Conservation (phyloP, 2,888 invertebrate species). For the Parnassius mnemosyne region DNA sequence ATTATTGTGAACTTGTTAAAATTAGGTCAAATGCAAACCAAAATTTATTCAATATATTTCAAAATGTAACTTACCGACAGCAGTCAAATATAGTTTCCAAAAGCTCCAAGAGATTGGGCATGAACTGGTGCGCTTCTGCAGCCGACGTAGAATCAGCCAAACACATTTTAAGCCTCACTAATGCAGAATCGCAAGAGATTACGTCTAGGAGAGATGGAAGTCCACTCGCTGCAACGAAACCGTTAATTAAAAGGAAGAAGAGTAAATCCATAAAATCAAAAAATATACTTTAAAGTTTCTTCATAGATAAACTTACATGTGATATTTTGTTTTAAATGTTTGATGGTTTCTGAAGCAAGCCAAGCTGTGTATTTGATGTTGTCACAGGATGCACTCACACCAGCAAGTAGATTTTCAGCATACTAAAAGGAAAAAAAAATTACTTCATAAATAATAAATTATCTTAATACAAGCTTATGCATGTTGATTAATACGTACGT, state of each 20-base stretch:
- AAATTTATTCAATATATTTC: too few relatives aligned
- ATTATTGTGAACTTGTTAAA: too few relatives aligned
- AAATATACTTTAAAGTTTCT: not conserved
- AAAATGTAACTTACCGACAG: conserved; percentile 66
- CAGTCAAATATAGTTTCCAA: conserved; percentile 83
- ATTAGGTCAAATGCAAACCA: too few relatives aligned
- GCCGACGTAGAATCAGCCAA: conserved; percentile 66
- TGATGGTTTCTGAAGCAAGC: conserved; percentile 72
- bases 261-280: not conserved
- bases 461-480: too few relatives aligned
- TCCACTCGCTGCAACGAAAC: conserved; percentile 53
- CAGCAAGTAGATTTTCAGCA: conserved; percentile 85
- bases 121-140: conserved; percentile 80
- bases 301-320: conserved; percentile 47
- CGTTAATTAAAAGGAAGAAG: too few relatives aligned
- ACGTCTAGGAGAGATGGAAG: conserved; percentile 87
- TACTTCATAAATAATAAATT: too few relatives aligned
- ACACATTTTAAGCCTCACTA: conserved; percentile 86
- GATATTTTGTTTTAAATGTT: conserved; percentile 66
- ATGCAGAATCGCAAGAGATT: conserved; percentile 86
- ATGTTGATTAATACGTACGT: too few relatives aligned
- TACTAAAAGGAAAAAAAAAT: conserved; percentile 52
- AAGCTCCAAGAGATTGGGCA: conserved; percentile 83
- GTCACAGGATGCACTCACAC: conserved; percentile 86
- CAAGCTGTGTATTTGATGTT: conserved; percentile 74